These are phyloP conservation scores for Criorhina ranunculi DNA, from an alignment of 2,888 invertebrate genomes.

Conservation along the genomic window DNA sequence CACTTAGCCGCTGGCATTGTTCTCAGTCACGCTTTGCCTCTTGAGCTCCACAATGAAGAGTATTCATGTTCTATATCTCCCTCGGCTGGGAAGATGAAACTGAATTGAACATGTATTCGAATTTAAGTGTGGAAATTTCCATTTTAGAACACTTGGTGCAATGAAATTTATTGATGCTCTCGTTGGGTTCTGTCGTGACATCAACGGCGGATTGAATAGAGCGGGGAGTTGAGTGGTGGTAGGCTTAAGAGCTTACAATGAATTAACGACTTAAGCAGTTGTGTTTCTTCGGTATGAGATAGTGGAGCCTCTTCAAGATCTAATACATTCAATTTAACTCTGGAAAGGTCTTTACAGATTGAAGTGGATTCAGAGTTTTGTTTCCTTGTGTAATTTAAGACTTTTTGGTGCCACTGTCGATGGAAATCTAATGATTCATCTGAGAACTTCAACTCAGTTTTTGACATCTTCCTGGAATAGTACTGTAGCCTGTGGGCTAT, in stretches of 20 bases:
- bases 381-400: no score
- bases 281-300: neutral
- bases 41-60: neutral
- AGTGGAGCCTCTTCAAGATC: neutral
- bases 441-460: no score
- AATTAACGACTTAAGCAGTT: neutral
- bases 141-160: conserved; percentile 11
- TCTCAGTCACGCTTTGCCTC: conserved; percentile 31
- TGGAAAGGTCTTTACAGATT: neutral
- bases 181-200: neutral
- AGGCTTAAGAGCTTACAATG: conserved; percentile 11
- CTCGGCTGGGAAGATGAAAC: neutral
- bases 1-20: conserved; percentile 17
- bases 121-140: conserved; percentile 22
- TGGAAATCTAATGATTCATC: no score
- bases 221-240: neutral
- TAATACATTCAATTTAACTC: neutral
- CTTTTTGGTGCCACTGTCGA: no score
- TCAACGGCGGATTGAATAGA: neutral
- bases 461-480: no score
- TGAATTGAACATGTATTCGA: neutral
- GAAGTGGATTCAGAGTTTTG: no score
- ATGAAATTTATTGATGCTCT: conserved; percentile 18
- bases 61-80: neutral
- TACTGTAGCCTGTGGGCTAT: no score